Percentiles rank a stretch among this genome's conserved stretches.
Conservation (phyloP, 2,888 invertebrate species). For the Nezara viridula region DNA sequence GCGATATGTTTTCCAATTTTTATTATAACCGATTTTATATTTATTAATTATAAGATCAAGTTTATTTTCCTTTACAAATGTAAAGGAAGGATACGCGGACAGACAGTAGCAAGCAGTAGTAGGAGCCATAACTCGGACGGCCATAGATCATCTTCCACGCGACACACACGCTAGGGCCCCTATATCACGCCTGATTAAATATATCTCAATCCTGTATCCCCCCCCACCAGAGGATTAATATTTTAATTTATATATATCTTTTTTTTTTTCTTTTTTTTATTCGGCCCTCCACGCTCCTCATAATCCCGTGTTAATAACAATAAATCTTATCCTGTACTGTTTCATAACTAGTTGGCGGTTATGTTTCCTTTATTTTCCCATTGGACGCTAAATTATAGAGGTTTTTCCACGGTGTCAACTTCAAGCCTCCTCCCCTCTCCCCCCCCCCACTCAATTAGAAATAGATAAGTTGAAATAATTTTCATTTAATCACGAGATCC, state of each 20-base stretch:
- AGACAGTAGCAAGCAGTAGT: constrained; percentile 62
- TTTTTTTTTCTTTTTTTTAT: not conserved
- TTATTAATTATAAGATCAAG: too few relatives aligned
- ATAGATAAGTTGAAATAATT: constrained; percentile 44
- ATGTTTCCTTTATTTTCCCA: not conserved
- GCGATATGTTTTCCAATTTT: too few relatives aligned
- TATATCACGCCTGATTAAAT: constrained; percentile 31
- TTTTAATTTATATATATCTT: constrained; percentile 53
- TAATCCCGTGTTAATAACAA: constrained; percentile 37
- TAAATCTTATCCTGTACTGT: constrained; percentile 44
- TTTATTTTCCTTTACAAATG: too few relatives aligned
- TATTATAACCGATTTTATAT: too few relatives aligned
- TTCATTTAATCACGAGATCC: constrained; percentile 25
- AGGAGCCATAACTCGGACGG: constrained; percentile 59
- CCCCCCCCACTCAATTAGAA: constrained; percentile 11
- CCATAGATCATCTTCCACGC: not conserved
- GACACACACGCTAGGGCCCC: not conserved
- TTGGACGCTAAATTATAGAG: not conserved
- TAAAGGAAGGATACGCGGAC: not conserved
- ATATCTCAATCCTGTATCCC: constrained; percentile 54
- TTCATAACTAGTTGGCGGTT: not conserved
- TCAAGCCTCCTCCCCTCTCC: too few relatives aligned
- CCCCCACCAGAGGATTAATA: constrained; percentile 33
- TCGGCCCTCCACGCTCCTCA: not conserved
- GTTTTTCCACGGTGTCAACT: constrained; percentile 8